Conservation (phyloP, 2,797 vertebrate genomes). For the Pyrocephalus nanus region DNA sequence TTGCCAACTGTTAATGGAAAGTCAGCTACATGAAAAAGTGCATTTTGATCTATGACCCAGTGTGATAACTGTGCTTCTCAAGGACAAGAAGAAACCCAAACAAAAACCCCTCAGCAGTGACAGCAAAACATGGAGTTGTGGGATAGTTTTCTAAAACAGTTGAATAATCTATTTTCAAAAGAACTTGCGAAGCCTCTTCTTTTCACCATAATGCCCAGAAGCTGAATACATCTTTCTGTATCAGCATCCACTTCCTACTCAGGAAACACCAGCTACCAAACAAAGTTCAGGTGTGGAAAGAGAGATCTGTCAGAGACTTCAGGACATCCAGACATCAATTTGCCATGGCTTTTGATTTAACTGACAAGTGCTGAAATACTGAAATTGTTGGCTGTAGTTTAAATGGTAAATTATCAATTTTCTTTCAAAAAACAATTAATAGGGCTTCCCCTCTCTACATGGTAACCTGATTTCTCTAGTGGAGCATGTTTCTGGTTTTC, state of each 20-base stretch:
- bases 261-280: not conserved
- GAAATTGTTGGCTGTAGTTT: not conserved
- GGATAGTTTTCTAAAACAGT: not conserved
- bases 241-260: not conserved
- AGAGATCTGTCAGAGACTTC: not conserved
- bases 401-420: not conserved
- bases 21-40: not conserved
- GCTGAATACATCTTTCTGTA: not conserved
- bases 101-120: not conserved
- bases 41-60: not conserved
- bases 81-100: not conserved
- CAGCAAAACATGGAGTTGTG: not conserved
- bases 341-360: not conserved
- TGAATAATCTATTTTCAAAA: not conserved
- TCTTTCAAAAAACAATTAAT: not conserved
- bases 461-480: not conserved
- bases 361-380: not conserved
- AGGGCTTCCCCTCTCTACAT: not conserved
- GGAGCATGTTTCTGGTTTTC: not conserved
- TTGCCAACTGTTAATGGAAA: not conserved
- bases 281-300: not conserved
- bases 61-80: not conserved
- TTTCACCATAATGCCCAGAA: not conserved
- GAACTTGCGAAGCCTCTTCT: too few species aligned
- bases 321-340: not conserved